These are phyloP conservation scores for Latrodectus elegans DNA, from an alignment of 2,888 invertebrate genomes.

Conservation along the genomic window DNA sequence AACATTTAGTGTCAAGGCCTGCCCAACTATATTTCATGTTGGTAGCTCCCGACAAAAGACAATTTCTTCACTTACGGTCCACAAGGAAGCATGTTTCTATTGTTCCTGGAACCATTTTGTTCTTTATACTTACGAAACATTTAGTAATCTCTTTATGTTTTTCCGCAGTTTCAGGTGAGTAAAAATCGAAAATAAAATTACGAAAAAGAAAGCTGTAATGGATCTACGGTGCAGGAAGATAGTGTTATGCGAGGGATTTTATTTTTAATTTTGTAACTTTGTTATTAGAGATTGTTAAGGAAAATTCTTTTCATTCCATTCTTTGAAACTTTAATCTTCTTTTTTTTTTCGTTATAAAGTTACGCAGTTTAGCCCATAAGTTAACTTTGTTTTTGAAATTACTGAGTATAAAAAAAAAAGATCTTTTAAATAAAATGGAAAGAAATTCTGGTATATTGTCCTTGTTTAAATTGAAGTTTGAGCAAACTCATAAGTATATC, in stretches of 20 bases:
- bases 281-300: not conserved
- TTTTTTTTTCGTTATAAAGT: too few species aligned
- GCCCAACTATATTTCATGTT: slow-evolving; percentile 36
- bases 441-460: too few species aligned
- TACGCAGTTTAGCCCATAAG: too few species aligned
- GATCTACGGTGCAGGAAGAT: slow-evolving; percentile 32
- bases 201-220: slow-evolving; percentile 22
- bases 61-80: slow-evolving; percentile 34
- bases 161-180: slow-evolving; percentile 44
- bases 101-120: slow-evolving; percentile 29
- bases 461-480: too few species aligned
- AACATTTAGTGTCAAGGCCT: slow-evolving; percentile 45
- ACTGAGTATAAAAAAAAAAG: too few species aligned
- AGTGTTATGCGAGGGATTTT: slow-evolving; percentile 40
- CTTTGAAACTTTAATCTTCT: too few species aligned
- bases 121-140: slow-evolving; percentile 54
- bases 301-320: too few species aligned
- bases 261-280: slow-evolving; percentile 48
- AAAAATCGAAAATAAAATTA: not conserved
- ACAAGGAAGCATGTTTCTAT: slow-evolving; percentile 43
- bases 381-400: too few species aligned
- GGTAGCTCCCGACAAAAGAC: slow-evolving; percentile 17
- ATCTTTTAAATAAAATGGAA: too few species aligned
- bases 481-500: too few species aligned
- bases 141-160: slow-evolving; percentile 57